Conservation (phyloP, 1,140 invertebrate species). For the Nasonia longicornis region DNA sequence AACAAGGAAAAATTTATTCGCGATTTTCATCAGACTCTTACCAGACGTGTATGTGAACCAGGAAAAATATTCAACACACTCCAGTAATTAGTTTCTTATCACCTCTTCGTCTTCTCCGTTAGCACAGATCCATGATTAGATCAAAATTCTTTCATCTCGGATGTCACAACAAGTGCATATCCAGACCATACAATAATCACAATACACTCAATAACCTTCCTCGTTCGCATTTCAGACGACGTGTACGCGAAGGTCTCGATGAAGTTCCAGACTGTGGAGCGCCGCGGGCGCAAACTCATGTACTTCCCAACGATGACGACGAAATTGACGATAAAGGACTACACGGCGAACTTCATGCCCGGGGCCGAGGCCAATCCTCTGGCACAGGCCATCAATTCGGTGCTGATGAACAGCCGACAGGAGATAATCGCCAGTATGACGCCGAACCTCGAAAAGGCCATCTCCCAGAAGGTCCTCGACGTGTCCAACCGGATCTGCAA, state of each 20-base stretch:
- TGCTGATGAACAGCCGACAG: slow-evolving; percentile 49
- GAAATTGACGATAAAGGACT: slow-evolving; percentile 53
- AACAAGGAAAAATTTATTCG: too few species aligned
- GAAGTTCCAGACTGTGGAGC: slow-evolving; percentile 49
- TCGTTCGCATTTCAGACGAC: slow-evolving; percentile 49
- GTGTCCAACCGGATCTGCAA: slow-evolving; percentile 57
- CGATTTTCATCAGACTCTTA: too few species aligned
- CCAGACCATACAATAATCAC: too few species aligned
- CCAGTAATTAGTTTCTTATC: too few species aligned
- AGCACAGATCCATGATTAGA: too few species aligned
- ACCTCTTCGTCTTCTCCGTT: too few species aligned
- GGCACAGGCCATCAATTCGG: slow-evolving; percentile 52
- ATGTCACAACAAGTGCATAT: too few species aligned
- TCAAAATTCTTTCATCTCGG: too few species aligned
- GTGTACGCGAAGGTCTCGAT: slow-evolving; percentile 37
- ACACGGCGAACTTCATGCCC: slow-evolving; percentile 46
- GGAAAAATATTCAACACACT: too few species aligned
- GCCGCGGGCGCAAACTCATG: slow-evolving; percentile 50
- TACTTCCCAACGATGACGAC: slow-evolving; percentile 56
- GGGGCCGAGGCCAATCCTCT: slow-evolving; percentile 50
- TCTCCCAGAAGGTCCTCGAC: slow-evolving; percentile 52
- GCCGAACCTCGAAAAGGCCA: slow-evolving; percentile 56
- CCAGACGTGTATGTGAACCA: too few species aligned
- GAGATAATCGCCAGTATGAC: slow-evolving; percentile 55
- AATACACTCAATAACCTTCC: background rate